Evolutionary conservation across 2,797 vertebrate species (phyloP).

Genomic region (Spea hammondii): DNA sequence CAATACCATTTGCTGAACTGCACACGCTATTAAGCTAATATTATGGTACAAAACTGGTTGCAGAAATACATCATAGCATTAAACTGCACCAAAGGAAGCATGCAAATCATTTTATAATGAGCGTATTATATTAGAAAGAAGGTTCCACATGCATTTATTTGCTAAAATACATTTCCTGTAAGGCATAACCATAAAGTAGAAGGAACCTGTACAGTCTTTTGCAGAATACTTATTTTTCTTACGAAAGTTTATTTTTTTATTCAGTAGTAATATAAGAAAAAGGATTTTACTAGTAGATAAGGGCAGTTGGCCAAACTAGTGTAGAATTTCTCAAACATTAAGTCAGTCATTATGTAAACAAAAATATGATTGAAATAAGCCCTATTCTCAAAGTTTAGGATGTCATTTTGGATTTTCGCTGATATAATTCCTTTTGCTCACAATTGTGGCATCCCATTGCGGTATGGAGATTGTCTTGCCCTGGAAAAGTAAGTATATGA

Average conservation of each 20-base stretch:
- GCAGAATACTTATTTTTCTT: not conserved
- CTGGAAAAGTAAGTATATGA: too few species aligned
- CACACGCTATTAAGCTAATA: constrained; percentile 52
- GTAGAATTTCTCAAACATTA: not conserved
- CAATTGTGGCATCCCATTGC: not conserved
- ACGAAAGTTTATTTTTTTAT: not conserved
- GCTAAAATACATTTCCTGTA: constrained; percentile 4
- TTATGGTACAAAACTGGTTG: constrained; percentile 21
- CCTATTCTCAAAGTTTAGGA: not conserved
- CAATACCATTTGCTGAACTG: constrained; percentile 45
- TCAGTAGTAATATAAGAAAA: not conserved
- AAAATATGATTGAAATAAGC: not conserved
- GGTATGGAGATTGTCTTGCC: too few species aligned
- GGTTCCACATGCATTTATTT: constrained; percentile 11
- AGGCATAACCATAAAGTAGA: not conserved
- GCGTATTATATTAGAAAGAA: constrained; percentile 26
- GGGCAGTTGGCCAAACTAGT: not conserved
- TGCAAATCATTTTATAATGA: constrained; percentile 45
- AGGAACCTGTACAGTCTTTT: constrained; percentile 3
- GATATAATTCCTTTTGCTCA: not conserved
- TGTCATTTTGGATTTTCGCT: not conserved
- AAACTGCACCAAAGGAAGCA: constrained; percentile 45
- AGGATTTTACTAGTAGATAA: not conserved
- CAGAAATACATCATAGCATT: constrained; percentile 42
- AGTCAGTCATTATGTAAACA: not conserved